Evolutionary conservation across 2,797 vertebrate genomes (phyloP).

Genomic region (Nasua narica): DNA sequence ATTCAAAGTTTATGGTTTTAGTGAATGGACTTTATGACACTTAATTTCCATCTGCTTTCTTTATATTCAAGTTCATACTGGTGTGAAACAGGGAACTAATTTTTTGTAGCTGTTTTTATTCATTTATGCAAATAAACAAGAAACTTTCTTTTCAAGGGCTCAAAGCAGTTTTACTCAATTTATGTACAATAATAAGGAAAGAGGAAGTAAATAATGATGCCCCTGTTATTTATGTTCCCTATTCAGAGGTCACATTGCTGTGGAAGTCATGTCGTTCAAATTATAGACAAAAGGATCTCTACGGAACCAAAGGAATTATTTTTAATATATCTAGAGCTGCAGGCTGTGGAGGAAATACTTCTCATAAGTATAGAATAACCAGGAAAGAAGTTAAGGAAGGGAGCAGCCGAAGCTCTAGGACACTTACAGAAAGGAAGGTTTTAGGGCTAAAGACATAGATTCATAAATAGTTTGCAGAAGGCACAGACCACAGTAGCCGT

Average conservation of each 20-base stretch:
- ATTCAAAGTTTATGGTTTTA: slow-evolving; percentile 12
- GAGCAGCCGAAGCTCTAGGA: not conserved
- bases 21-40: not conserved
- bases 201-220: not conserved
- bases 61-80: slow-evolving; percentile 31
- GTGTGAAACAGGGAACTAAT: slow-evolving; percentile 9
- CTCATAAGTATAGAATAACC: not conserved
- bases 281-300: slow-evolving; percentile 18
- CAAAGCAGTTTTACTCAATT: slow-evolving; percentile 21
- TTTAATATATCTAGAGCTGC: slow-evolving; percentile 24
- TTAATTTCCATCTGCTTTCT: not conserved
- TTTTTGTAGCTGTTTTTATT: slow-evolving; percentile 47
- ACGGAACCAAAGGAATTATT: slow-evolving; percentile 24
- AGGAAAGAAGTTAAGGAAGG: slow-evolving; percentile 6
- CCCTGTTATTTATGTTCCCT: not conserved
- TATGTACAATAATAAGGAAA: slow-evolving; percentile 45
- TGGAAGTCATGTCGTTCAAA: slow-evolving; percentile 28
- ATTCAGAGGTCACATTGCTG: slow-evolving; percentile 4
- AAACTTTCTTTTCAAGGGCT: slow-evolving; percentile 28
- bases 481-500: not conserved
- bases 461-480: not conserved
- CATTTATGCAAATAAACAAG: slow-evolving; percentile 34
- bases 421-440: not conserved
- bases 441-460: not conserved
- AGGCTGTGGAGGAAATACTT: not conserved